Evolutionary conservation across 2,113 vertebrate species (phyloP).

Genomic region (Oryzias melastigma): DNA sequence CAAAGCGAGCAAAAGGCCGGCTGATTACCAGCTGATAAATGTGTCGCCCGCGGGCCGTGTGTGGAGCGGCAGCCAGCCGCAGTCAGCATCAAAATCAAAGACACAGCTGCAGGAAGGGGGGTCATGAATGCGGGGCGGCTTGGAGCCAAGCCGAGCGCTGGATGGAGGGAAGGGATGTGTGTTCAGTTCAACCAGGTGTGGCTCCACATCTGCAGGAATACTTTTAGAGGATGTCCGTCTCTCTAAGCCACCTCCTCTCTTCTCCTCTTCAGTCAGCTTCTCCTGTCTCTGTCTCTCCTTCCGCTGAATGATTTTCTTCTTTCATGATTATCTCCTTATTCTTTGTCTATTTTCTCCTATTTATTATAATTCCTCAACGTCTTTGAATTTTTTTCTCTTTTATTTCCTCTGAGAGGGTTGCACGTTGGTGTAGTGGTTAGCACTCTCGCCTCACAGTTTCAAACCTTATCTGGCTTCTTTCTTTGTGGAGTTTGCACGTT

Average conservation of each 20-base stretch:
- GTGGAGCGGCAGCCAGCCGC: constrained; percentile 44
- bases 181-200: no score
- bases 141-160: constrained; percentile 24
- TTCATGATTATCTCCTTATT: not conserved
- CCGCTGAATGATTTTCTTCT: not conserved
- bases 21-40: constrained; percentile 69
- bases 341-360: not conserved
- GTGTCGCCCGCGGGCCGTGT: constrained; percentile 40
- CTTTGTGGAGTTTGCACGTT: no score
- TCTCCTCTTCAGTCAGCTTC: not conserved
- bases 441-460: no score
- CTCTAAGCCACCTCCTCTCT: not conserved
- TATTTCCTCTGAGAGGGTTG: not conserved
- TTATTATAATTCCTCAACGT: not conserved
- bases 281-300: not conserved
- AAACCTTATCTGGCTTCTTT: no score
- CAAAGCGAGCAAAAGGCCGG: constrained; percentile 22
- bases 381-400: not conserved
- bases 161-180: constrained; percentile 40
- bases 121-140: constrained; percentile 9
- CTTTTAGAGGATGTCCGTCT: no score
- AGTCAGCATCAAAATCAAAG: constrained; percentile 56
- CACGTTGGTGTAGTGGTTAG: no score
- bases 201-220: no score
- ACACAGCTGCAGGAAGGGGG: constrained; percentile 17